These are phyloP conservation scores for Paramuricea clavata DNA, from an alignment of 92 coral and sea anemone species.

Conservation along the genomic window DNA sequence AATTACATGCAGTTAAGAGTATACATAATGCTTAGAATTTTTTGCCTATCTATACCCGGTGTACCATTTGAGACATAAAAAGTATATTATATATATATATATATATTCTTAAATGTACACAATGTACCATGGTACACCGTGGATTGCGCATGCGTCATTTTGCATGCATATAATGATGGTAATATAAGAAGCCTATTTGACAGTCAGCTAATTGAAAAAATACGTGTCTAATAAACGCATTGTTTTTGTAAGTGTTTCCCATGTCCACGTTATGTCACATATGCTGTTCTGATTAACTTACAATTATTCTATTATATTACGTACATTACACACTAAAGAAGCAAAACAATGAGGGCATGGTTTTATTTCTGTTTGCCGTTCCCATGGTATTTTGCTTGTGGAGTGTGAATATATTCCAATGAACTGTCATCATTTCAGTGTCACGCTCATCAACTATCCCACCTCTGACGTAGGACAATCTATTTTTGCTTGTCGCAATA, in stretches of 20 bases:
- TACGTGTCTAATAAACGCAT: background rate
- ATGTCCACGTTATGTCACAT: no score
- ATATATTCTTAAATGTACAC: background rate
- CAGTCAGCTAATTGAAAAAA: background rate
- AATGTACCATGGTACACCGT: slow-evolving; percentile 8
- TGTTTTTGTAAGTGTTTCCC: background rate
- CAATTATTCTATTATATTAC: no score
- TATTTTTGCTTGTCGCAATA: slow-evolving; percentile 61
- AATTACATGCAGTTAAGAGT: background rate
- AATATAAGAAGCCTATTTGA: background rate
- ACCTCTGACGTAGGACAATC: slow-evolving; percentile 49
- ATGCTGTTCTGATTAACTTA: background rate
- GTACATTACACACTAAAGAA: background rate
- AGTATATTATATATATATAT: background rate
- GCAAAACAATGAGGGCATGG: slow-evolving; percentile 49
- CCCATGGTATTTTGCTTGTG: slow-evolving; percentile 48
- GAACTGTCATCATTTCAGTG: slow-evolving; percentile 70
- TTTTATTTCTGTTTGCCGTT: slow-evolving; percentile 38
- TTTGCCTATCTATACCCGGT: background rate
- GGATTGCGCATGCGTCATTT: no score
- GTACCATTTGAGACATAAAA: background rate
- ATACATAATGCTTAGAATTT: background rate
- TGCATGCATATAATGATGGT: no score
- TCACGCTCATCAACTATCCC: slow-evolving; percentile 58
- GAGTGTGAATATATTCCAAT: slow-evolving; percentile 46